phyloP scores from a whole-genome alignment of 2,888 invertebrate species.

The Diarsia dahlii region DNA sequence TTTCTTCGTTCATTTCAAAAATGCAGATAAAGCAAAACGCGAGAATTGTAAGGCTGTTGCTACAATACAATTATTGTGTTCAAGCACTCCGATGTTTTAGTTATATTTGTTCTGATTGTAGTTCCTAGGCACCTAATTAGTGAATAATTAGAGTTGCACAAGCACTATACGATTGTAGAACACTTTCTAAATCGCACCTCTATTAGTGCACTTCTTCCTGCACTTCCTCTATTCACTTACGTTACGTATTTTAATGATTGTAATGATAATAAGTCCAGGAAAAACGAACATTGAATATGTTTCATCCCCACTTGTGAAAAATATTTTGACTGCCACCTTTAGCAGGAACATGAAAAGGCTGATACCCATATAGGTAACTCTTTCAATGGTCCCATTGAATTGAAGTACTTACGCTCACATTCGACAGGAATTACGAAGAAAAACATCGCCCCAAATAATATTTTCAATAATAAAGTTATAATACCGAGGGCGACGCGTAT shows the following conservation, averaged over 20 bases:
- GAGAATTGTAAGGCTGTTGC: slow-evolving; percentile 73
- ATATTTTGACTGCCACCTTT: slow-evolving; percentile 2
- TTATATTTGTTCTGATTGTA: slow-evolving; percentile 63
- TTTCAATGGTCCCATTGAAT: slow-evolving; percentile 42
- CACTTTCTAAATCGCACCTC: slow-evolving; percentile 72
- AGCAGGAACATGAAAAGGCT: slow-evolving; percentile 34
- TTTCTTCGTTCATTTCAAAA: slow-evolving; percentile 70
- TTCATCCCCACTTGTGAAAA: slow-evolving; percentile 20
- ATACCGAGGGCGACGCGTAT: slow-evolving; percentile 73
- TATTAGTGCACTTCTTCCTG: slow-evolving; percentile 78
- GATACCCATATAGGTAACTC: slow-evolving; percentile 38
- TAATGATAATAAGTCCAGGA: slow-evolving; percentile 24
- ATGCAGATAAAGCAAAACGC: slow-evolving; percentile 64
- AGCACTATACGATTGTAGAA: slow-evolving; percentile 77
- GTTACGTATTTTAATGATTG: slow-evolving; percentile 43
- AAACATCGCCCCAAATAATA: slow-evolving; percentile 68
- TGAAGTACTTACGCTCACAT: slow-evolving; percentile 35
- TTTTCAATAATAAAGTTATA: slow-evolving; percentile 76
- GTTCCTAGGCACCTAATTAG: slow-evolving; percentile 67
- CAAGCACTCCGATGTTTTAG: slow-evolving; percentile 66
- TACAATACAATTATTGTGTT: slow-evolving; percentile 68
- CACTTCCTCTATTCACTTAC: slow-evolving; percentile 64
- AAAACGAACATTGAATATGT: background rate
- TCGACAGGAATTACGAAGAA: slow-evolving; percentile 43
- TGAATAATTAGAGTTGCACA: slow-evolving; percentile 78